A percentile compares a stretch with the other conserved stretches of the same genome.
phyloP scores from a whole-genome alignment of 53 echinoderm and acorn worm species.

The Astropecten irregularis region DNA sequence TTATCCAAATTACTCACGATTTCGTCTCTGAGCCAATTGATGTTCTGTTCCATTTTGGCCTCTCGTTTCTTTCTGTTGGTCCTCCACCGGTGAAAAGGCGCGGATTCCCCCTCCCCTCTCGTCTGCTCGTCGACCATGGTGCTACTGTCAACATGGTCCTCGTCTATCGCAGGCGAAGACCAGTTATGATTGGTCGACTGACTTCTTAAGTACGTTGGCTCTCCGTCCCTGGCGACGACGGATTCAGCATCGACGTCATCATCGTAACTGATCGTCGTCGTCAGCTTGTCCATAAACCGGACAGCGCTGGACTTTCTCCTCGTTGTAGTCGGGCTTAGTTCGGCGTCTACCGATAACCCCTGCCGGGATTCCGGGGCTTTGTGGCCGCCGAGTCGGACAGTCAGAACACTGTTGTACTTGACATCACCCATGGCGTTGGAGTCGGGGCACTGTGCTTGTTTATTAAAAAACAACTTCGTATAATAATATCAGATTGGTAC shows the following conservation, averaged over 20 bases:
- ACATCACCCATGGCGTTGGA: neutral
- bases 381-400: neutral
- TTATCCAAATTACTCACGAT: conserved; percentile 80
- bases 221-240: neutral
- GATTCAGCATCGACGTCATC: neutral
- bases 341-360: neutral
- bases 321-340: neutral
- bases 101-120: neutral
- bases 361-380: neutral
- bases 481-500: no score
- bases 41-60: conserved; percentile 64
- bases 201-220: neutral
- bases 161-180: no score
- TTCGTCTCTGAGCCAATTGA: conserved; percentile 76
- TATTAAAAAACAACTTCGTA: no score
- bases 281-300: conserved; percentile 23
- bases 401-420: no score
- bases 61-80: conserved; percentile 42
- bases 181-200: conserved; percentile 5
- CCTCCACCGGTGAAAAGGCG: neutral
- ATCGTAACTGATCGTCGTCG: conserved; percentile 6
- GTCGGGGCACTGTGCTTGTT: neutral
- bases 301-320: conserved; percentile 16
- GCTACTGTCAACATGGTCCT: neutral
- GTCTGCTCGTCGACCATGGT: neutral